These are phyloP conservation scores for Arion vulgaris DNA, from an alignment of 1,140 invertebrate species.

Conservation along the genomic window DNA sequence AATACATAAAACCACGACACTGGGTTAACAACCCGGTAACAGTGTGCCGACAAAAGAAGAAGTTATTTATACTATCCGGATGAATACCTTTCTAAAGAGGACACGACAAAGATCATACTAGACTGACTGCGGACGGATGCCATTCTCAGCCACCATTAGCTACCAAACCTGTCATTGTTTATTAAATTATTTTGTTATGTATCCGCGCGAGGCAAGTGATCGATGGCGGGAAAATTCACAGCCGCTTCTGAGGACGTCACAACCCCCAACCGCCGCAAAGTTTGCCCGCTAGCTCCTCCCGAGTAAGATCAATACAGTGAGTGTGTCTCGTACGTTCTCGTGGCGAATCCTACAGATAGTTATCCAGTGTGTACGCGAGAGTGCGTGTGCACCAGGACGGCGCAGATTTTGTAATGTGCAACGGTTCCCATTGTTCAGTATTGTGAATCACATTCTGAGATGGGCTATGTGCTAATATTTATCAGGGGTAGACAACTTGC, in stretches of 20 bases:
- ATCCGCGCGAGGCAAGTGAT: neutral
- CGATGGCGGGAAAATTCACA: constrained; percentile 7
- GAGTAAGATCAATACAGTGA: neutral
- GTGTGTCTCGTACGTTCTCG: neutral
- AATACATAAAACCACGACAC: too few relatives aligned
- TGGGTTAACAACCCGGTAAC: too few relatives aligned
- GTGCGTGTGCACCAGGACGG: neutral
- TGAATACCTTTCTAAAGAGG: too few relatives aligned
- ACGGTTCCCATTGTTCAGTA: too few relatives aligned
- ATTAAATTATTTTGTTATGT: neutral
- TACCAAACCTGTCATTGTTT: neutral
- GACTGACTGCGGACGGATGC: too few relatives aligned
- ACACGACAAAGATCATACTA: too few relatives aligned
- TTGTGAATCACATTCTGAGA: too few relatives aligned
- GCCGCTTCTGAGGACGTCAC: neutral
- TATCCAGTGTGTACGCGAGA: neutral
- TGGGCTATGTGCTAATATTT: too few relatives aligned
- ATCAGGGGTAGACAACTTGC: too few relatives aligned
- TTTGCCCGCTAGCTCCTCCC: neutral
- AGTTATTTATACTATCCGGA: too few relatives aligned
- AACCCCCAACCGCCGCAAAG: neutral
- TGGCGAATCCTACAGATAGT: neutral
- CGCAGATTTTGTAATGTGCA: neutral
- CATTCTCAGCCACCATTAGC: too few relatives aligned
- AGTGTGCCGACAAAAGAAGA: too few relatives aligned